Percentiles rank a stretch among this genome's conserved stretches.
phyloP scores from a whole-genome alignment of 2,113 vertebrate genomes.

The Acrocephalus kingi region DNA sequence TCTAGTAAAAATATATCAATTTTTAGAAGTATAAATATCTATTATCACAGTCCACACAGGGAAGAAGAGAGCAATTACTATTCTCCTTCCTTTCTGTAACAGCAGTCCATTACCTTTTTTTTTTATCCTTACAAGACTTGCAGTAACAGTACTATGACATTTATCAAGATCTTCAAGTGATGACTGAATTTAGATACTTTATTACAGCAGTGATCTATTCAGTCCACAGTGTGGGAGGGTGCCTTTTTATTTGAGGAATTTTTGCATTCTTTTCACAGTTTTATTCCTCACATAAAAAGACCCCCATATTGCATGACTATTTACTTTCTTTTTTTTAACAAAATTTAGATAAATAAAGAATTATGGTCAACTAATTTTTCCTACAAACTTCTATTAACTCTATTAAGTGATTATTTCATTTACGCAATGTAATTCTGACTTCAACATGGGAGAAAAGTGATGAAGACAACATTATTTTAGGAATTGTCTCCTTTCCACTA shows the following conservation, averaged over 20 bases:
- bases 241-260: not conserved
- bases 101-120: not conserved
- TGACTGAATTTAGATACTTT: not conserved
- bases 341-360: not conserved
- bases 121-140: not conserved
- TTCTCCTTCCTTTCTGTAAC: not conserved
- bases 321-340: not conserved
- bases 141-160: not conserved
- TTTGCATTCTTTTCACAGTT: not conserved
- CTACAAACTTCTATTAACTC: not conserved
- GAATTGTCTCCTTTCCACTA: not conserved
- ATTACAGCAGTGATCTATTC: not conserved
- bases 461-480: not conserved
- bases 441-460: not conserved
- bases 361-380: not conserved
- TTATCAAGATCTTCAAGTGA: not conserved
- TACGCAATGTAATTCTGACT: not conserved
- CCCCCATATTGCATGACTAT: not conserved
- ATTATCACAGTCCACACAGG: not conserved
- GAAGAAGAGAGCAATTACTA: not conserved
- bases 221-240: not conserved
- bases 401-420: not conserved
- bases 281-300: not conserved
- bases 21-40: not conserved
- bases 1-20: not conserved